Base-by-base conservation (phyloP, 2,797 vertebrate genomes). In the Aeoliscus strigatus region DNA sequence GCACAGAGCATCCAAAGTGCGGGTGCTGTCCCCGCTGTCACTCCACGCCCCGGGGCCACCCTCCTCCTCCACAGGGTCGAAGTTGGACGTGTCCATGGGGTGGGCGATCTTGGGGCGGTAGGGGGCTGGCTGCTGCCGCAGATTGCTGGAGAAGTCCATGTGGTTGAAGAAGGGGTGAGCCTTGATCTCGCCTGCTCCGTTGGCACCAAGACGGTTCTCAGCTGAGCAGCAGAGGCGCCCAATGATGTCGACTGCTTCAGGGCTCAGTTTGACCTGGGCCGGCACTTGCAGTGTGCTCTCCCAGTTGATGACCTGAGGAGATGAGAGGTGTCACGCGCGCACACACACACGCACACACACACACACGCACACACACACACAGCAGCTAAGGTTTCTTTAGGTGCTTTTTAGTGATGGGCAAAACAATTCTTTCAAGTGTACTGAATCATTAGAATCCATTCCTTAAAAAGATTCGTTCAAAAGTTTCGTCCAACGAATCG, bases 51-150 rank as follows among this genome's bases (percentile, higher is more conserved):
- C 86, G 0, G 86, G 81, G 1, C 71, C 81, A 0, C 84, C 83
- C 42, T 97, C 96, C 51, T 98, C 96, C 55, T 97, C 96, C 37
- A 99, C 93, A 0, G 96, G 96, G 79, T 99, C 96, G 27, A 99
- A 99, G 83, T 99, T 99, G 16, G 96, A 99, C 6, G 96, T 99
- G 85, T 99, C 96, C 92, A 95, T 99, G 1, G 94, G 94, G 73
- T 99, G 96, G 68, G 93, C 90, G 55, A 99, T 95, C 77, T 94
- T 97, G 66, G 96, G 96, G 40, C 93, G 82, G 18, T 96, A 98
- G 11, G 95, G 94, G 8, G 96, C 96, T 0, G 90, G 93, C 68
- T 98, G 96, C 70, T 90, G 92, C 26, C 96, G 91, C 69, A 94
- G 90, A 41, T 97, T 97, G 0, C 87, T 86, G 38, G 94, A 93